Evolutionary conservation across 1,140 invertebrate species (phyloP).

Genomic region (Phortica variegata): DNA sequence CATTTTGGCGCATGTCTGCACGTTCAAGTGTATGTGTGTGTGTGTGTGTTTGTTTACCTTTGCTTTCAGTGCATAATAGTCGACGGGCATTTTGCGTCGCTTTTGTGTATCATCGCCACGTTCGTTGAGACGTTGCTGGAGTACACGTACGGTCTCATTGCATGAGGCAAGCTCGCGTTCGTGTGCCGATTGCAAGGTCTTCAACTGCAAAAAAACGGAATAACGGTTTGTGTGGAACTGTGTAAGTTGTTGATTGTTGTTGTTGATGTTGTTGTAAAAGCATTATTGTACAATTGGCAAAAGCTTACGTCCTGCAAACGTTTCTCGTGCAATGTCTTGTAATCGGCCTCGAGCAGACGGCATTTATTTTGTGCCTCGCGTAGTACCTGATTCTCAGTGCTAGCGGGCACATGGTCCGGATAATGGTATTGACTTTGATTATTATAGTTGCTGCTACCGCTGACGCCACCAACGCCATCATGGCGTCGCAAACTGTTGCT

Average conservation of each 20-base stretch:
- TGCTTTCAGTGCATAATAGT: constrained; percentile 55
- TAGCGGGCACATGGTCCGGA: constrained; percentile 59
- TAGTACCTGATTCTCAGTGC: constrained; percentile 62
- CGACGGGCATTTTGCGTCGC: constrained; percentile 52
- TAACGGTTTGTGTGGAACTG: not conserved
- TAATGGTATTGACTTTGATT: constrained; percentile 40
- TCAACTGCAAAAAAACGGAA: constrained; percentile 59
- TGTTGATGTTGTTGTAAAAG: not conserved
- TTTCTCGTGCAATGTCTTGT: constrained; percentile 71
- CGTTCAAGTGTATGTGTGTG: too few species aligned
- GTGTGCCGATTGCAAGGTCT: constrained; percentile 74
- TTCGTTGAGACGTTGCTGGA: constrained; percentile 52
- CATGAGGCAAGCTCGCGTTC: constrained; percentile 68
- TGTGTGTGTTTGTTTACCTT: constrained; percentile 43
- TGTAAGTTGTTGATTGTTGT: not conserved
- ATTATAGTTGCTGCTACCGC: constrained; percentile 42
- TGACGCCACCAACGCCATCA: constrained; percentile 18
- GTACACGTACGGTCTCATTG: constrained; percentile 49
- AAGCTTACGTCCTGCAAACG: constrained; percentile 71
- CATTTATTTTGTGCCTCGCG: constrained; percentile 65
- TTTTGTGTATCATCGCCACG: constrained; percentile 53
- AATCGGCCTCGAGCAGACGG: constrained; percentile 65
- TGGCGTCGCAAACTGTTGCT: constrained; percentile 37
- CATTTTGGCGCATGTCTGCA: too few species aligned
- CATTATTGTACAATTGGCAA: not conserved